These are phyloP conservation scores for Triops longicaudatus DNA, from an alignment of 1,140 invertebrate genomes.

Conservation along the genomic window DNA sequence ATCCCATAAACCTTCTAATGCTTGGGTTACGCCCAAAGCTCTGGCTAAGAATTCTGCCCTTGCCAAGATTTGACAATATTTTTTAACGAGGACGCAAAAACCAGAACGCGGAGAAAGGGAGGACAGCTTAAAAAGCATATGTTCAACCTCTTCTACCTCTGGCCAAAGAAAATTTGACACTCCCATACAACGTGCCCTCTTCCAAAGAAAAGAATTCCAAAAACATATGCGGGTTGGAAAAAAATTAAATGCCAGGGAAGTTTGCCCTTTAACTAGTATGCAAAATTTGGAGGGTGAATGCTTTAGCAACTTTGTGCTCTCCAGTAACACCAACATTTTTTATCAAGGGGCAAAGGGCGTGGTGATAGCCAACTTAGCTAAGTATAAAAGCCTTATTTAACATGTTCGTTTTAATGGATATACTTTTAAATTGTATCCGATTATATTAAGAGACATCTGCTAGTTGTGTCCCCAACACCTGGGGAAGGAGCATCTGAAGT, in stretches of 20 bases:
- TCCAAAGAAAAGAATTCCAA: background rate
- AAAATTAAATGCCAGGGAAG: background rate
- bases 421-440: background rate
- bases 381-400: background rate
- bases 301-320: no score
- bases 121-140: background rate
- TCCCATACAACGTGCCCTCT: background rate
- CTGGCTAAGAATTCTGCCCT: background rate
- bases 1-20: background rate
- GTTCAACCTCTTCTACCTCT: background rate
- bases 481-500: background rate
- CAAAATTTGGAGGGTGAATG: no score
- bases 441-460: background rate
- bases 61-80: slow-evolving; percentile 2
- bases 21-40: slow-evolving; percentile 4
- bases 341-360: no score
- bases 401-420: background rate
- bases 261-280: no score
- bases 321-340: no score
- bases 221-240: background rate
- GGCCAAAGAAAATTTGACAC: background rate
- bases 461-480: background rate
- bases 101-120: no score
- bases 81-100: background rate
- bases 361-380: background rate